These are phyloP conservation scores for Taenioides sp. DNA, from an alignment of 2,797 vertebrate genomes.

Conservation along the genomic window DNA sequence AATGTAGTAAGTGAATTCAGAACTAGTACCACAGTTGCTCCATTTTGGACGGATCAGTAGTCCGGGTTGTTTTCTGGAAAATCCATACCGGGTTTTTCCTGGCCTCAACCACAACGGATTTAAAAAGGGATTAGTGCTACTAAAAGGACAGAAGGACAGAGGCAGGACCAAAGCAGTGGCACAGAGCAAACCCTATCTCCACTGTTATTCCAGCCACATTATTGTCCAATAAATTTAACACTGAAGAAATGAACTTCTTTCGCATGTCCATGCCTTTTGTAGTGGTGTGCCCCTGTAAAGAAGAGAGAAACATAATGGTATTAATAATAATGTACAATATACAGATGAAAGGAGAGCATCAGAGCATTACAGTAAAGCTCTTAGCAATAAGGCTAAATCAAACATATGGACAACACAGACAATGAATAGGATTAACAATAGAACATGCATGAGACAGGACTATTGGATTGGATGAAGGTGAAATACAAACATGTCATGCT, in stretches of 20 bases:
- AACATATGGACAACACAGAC: conserved; percentile 1
- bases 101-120: conserved; percentile 55
- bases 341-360: neutral
- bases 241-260: conserved; percentile 32
- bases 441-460: neutral
- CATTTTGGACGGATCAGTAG: conserved; percentile 24
- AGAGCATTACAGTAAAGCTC: conserved; percentile 23
- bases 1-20: conserved; percentile 38
- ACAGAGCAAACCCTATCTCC: conserved; percentile 28
- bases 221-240: conserved; percentile 24
- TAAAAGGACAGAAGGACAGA: conserved; percentile 55
- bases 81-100: conserved; percentile 52
- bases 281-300: conserved; percentile 60
- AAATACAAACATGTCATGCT: neutral
- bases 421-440: conserved; percentile 6
- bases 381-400: conserved; percentile 16
- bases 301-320: conserved; percentile 12
- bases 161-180: conserved; percentile 19
- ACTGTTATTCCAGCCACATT: conserved; percentile 10
- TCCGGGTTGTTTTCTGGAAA: conserved; percentile 32
- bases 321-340: neutral
- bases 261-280: conserved; percentile 38
- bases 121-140: conserved; percentile 68
- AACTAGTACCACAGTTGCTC: conserved; percentile 24
- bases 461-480: neutral